Percentiles rank a stretch among this genome's conserved stretches.
Evolutionary conservation across 2,888 invertebrate species (phyloP).

Genomic region (Heliconius charithonia): DNA sequence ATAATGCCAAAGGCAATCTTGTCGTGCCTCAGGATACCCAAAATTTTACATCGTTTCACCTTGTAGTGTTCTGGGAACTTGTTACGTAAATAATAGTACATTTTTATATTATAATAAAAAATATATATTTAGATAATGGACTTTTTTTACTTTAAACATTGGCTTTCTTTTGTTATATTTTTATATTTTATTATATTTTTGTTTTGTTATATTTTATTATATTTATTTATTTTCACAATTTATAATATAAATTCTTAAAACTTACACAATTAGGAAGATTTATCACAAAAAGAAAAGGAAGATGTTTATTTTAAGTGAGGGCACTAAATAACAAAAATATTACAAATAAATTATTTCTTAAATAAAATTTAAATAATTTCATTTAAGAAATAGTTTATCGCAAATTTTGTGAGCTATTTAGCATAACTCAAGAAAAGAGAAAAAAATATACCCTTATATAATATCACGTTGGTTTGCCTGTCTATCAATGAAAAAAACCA

Average conservation of each 20-base stretch:
- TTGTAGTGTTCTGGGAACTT: background rate
- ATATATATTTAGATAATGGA: background rate
- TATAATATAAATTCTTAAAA: conserved; percentile 1
- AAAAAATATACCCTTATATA: too few species aligned
- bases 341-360: background rate
- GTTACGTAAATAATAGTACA: background rate
- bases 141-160: background rate
- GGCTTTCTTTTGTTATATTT: background rate
- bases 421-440: background rate
- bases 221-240: background rate
- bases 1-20: conserved; percentile 1
- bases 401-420: background rate
- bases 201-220: background rate
- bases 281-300: background rate
- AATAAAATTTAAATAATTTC: background rate
- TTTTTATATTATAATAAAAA: background rate
- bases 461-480: too few species aligned
- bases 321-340: background rate
- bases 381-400: too few species aligned
- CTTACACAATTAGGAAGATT: background rate
- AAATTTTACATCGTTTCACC: background rate
- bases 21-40: conserved; percentile 10
- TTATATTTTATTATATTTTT: background rate
- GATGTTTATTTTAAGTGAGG: background rate
- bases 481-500: too few species aligned